phyloP scores from a whole-genome alignment of 2,113 vertebrate genomes.

The Seriola dumerili region DNA sequence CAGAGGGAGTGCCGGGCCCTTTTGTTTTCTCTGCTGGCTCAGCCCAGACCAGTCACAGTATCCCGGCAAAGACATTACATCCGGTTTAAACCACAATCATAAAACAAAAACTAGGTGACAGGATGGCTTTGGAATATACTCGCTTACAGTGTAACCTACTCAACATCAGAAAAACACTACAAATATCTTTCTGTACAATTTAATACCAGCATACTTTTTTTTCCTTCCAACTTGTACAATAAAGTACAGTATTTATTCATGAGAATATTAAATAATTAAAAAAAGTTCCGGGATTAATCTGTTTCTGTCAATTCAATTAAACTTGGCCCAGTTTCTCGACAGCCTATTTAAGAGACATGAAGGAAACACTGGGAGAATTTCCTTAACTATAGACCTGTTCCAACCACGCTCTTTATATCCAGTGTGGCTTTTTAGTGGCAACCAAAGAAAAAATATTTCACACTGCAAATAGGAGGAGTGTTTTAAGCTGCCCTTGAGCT shows the following conservation, averaged over 20 bases:
- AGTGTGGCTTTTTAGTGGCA: constrained; percentile 21
- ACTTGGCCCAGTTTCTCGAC: constrained; percentile 51
- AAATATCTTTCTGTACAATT: constrained; percentile 23
- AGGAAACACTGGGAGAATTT: constrained; percentile 20
- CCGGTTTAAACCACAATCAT: constrained; percentile 26
- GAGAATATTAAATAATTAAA: constrained; percentile 28
- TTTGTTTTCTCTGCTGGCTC: constrained; percentile 35
- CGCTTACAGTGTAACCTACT: background rate
- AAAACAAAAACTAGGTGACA: constrained; percentile 39
- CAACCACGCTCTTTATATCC: constrained; percentile 12
- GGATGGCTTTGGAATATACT: background rate
- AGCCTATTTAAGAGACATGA: constrained; percentile 25
- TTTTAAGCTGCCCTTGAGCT: constrained; percentile 61
- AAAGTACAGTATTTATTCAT: constrained; percentile 27
- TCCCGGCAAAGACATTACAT: constrained; percentile 46
- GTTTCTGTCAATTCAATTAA: constrained; percentile 57
- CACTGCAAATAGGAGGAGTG: constrained; percentile 34
- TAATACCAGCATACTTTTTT: constrained; percentile 16
- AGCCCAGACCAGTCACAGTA: constrained; percentile 2
- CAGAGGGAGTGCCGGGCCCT: background rate
- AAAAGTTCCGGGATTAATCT: constrained; percentile 37
- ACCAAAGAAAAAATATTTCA: constrained; percentile 40
- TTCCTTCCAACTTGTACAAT: constrained; percentile 14
- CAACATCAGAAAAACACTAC: constrained; percentile 16
- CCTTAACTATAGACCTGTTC: constrained; percentile 1